Base-by-base conservation (phyloP, 1,140 invertebrate genomes). In the Nasonia longicornis region DNA sequence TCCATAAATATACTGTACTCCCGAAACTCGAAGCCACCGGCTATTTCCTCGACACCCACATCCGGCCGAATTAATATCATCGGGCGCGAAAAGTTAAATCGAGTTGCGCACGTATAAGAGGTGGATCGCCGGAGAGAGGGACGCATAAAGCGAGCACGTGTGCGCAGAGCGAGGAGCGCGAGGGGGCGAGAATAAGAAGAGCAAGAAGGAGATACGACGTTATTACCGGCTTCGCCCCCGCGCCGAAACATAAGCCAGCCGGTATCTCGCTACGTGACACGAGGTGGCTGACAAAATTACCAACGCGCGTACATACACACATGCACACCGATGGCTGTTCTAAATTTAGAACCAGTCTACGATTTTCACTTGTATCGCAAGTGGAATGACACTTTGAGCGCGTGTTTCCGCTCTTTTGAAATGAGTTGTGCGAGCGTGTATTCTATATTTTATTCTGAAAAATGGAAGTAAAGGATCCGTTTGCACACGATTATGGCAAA, bases 231-330 rank as follows among this genome's bases (percentile, higher is more conserved):
- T 42, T 71, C 69, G 35, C 31, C 26, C 14, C 31, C 31, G 66
- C 26, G 12, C 3, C 69, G 69, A 71, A 71, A 71, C 35, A 71
- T 71, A 71, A 71, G 69, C 69, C 69, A 71, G 35, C 69, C 35
- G 35, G 69, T 71, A 71, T 71, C 69, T 71, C 29, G 69, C 69
- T 71, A 71, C 69, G 69, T 71, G 69, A 71, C 69, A 8, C 69
- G 38, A 42, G 4, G 69, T 20, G 35, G 69, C 69, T 31, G 35
- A 71, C 35, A 20, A 71, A 71, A 71, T 71, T 71, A 71, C 26
- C 48, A 35, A 4, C 38, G 48, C 45, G 0, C 3, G 31, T 35
- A 29, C 48, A 52, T 29, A 52, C 26, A 73, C 22, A 20, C 38
- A 26, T 20, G 4, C 14, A 20, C 38, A 12, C 31, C 20, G 0